Percentiles rank a stretch among this genome's conserved stretches.
Conservation (phyloP, 1,140 invertebrate species). For the Drosophila mojavensis region DNA sequence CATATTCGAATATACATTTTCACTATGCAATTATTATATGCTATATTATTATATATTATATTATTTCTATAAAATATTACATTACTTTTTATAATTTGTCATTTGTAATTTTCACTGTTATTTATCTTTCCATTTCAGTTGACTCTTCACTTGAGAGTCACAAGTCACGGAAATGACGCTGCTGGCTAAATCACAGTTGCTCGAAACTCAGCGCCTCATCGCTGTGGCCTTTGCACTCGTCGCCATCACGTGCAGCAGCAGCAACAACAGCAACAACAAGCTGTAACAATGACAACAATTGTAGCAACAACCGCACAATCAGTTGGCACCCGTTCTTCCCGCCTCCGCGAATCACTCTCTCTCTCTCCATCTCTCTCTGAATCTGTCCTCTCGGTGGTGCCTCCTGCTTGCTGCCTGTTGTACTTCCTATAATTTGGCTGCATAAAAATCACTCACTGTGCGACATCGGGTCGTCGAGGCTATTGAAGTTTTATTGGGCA, state of each 20-base stretch:
- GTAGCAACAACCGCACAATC: constrained; percentile 79
- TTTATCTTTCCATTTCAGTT: background rate
- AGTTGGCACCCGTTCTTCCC: constrained; percentile 42
- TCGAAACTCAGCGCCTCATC: background rate
- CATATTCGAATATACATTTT: no score
- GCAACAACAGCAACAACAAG: constrained; percentile 31
- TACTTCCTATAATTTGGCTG: constrained; percentile 49
- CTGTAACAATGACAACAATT: constrained; percentile 70
- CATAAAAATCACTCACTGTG: constrained; percentile 46
- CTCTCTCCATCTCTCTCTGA: no score
- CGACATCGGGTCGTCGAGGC: constrained; percentile 48
- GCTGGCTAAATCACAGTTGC: constrained; percentile 54
- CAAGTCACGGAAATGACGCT: constrained; percentile 43
- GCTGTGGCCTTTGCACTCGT: constrained; percentile 46
- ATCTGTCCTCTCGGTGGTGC: background rate
- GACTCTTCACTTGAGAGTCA: background rate
- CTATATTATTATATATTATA: no score
- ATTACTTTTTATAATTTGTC: no score
- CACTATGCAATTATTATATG: no score
- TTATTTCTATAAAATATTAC: no score
- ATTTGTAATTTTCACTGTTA: no score
- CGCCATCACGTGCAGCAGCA: constrained; percentile 55
- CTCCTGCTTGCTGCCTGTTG: constrained; percentile 3
- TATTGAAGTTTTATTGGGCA: constrained; percentile 79
- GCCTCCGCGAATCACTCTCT: background rate